Evolutionary conservation across 2,113 vertebrate genomes (phyloP).

Genomic region (Ameiurus melas): DNA sequence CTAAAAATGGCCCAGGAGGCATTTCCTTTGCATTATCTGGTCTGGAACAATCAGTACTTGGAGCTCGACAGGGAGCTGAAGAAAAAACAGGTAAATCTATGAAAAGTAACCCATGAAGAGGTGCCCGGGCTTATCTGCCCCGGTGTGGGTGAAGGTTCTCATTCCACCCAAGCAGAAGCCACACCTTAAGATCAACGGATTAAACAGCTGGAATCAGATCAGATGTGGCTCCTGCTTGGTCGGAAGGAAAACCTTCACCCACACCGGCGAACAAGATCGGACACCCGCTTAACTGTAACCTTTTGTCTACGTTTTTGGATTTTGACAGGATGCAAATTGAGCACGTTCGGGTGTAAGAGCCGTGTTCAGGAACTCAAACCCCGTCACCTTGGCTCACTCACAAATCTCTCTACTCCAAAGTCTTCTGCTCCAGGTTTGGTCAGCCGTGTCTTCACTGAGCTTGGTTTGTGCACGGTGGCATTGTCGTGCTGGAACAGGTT

Average conservation of each 20-base stretch:
- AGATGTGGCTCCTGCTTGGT: no score
- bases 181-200: no score
- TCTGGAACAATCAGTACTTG: slow-evolving; percentile 86
- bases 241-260: no score
- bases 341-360: not conserved
- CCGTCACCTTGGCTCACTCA: not conserved
- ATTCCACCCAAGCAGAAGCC: no score
- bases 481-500: not conserved
- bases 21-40: slow-evolving; percentile 84
- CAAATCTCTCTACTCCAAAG: no score
- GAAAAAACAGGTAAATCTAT: slow-evolving; percentile 68
- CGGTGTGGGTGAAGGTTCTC: no score
- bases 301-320: not conserved
- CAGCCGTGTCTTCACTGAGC: not conserved
- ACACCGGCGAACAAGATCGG: no score
- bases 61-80: slow-evolving; percentile 85
- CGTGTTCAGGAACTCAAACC: not conserved
- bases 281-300: not conserved
- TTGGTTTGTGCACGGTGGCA: not conserved
- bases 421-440: not conserved
- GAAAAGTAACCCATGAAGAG: no score
- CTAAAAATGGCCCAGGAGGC: slow-evolving; percentile 74
- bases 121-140: no score
- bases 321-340: not conserved
- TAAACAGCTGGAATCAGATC: no score